A percentile compares a stretch with the other conserved stretches of the same genome.
Conservation (phyloP, 2,113 vertebrate genomes). For the Laticauda laticaudata region DNA sequence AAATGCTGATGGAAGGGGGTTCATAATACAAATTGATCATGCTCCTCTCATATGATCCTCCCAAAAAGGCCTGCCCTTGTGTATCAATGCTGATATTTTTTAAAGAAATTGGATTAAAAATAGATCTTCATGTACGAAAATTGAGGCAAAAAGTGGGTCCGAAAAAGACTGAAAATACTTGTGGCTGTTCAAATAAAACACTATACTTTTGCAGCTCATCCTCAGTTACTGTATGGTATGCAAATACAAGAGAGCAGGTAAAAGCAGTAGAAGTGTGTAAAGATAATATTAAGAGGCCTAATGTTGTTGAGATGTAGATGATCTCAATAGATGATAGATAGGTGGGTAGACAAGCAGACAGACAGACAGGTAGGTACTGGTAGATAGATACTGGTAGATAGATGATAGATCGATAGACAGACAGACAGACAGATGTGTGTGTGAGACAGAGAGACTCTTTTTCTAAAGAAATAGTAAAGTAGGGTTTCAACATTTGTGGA, state of each 20-base stretch:
- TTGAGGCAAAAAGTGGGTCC: neutral
- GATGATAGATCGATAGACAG: too few relatives aligned
- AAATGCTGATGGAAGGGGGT: neutral
- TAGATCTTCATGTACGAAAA: neutral
- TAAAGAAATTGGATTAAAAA: neutral
- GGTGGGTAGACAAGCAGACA: fast-evolving
- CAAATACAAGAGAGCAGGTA: neutral
- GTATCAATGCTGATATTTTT: neutral
- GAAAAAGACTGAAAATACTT: neutral
- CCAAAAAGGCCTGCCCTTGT: neutral
- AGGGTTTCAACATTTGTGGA: neutral
- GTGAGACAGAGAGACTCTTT: neutral
- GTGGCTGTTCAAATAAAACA: neutral
- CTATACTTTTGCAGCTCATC: neutral
- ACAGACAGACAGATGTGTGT: too few relatives aligned
- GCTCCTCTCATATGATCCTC: neutral
- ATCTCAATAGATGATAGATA: too few relatives aligned
- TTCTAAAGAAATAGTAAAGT: neutral
- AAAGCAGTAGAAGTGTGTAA: neutral
- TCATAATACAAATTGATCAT: neutral
- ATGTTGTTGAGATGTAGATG: neutral
- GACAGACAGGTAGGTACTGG: too few relatives aligned
- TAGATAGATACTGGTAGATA: too few relatives aligned
- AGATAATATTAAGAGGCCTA: neutral
- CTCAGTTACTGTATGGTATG: neutral